Conservation (phyloP, 2,888 invertebrate species). For the Leptopilina syphax region DNA sequence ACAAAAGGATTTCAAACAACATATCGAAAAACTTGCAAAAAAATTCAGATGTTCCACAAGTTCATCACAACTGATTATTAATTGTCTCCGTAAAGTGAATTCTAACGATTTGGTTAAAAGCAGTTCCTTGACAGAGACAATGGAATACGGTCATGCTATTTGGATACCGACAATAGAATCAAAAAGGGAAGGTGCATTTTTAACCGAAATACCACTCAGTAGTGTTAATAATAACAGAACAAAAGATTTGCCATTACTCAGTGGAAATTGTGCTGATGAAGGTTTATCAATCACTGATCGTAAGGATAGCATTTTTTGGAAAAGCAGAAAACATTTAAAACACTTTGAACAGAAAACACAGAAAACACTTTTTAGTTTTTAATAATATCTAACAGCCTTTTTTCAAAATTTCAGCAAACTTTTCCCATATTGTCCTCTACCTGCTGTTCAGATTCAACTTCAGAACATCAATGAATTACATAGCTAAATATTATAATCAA, state of each 20-base stretch:
- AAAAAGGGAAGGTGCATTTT: conserved; percentile 53
- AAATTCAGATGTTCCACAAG: too few species aligned
- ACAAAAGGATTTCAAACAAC: too few species aligned
- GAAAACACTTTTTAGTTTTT: too few species aligned
- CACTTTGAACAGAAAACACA: too few species aligned
- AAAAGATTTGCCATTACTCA: conserved; percentile 56
- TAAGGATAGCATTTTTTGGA: conserved; percentile 26
- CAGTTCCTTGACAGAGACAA: too few species aligned
- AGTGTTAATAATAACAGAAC: conserved; percentile 48
- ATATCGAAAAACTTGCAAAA: too few species aligned
- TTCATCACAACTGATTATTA: too few species aligned
- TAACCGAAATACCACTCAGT: conserved; percentile 53
- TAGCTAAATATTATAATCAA: background rate
- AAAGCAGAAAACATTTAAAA: too few species aligned
- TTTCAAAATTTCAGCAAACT: background rate
- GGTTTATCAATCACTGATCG: conserved; percentile 53
- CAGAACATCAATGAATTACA: background rate
- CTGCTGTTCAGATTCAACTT: background rate
- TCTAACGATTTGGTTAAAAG: too few species aligned
- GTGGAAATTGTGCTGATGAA: conserved; percentile 55
- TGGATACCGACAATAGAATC: conserved; percentile 48
- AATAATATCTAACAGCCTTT: background rate
- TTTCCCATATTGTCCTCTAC: background rate
- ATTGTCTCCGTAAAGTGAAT: too few species aligned
- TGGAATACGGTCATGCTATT: too few species aligned